These are phyloP conservation scores for Silurus asotus DNA, from an alignment of 2,113 vertebrate species.

Conservation along the genomic window DNA sequence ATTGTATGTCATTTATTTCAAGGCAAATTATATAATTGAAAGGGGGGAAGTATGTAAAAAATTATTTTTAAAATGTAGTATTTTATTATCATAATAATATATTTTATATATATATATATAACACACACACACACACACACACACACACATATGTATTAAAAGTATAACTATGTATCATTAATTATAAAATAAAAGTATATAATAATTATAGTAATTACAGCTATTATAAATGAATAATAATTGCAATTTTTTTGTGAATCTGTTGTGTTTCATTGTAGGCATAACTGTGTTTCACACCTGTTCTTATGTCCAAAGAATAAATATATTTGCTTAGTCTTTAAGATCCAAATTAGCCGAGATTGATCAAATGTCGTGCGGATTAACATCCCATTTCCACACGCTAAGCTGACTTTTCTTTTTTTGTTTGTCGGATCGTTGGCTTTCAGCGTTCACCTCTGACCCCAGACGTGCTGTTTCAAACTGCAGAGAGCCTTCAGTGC, in stretches of 20 bases:
- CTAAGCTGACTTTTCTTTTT: constrained; percentile 52
- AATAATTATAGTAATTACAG: too few species aligned
- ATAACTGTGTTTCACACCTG: constrained; percentile 22
- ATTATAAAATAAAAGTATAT: too few species aligned
- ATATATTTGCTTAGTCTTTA: constrained; percentile 53
- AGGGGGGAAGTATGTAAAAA: neutral
- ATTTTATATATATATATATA: neutral
- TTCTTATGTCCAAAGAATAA: constrained; percentile 15
- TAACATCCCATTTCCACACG: constrained; percentile 66
- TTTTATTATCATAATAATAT: neutral
- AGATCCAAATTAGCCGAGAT: constrained; percentile 66
- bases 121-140: too few species aligned
- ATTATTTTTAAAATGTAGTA: too few species aligned
- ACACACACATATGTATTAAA: too few species aligned
- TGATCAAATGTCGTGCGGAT: constrained; percentile 65
- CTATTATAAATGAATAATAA: too few species aligned
- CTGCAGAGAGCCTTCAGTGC: constrained; percentile 52
- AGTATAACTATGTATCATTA: too few species aligned
- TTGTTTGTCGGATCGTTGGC: constrained; percentile 59
- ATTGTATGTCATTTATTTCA: constrained; percentile 12
- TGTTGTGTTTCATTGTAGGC: neutral
- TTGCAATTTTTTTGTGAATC: neutral
- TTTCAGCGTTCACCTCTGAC: constrained; percentile 61
- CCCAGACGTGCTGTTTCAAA: constrained; percentile 58
- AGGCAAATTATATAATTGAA: neutral